Base-by-base conservation (phyloP, 2,888 invertebrate genomes). In the Scaptomyza tumidula region DNA sequence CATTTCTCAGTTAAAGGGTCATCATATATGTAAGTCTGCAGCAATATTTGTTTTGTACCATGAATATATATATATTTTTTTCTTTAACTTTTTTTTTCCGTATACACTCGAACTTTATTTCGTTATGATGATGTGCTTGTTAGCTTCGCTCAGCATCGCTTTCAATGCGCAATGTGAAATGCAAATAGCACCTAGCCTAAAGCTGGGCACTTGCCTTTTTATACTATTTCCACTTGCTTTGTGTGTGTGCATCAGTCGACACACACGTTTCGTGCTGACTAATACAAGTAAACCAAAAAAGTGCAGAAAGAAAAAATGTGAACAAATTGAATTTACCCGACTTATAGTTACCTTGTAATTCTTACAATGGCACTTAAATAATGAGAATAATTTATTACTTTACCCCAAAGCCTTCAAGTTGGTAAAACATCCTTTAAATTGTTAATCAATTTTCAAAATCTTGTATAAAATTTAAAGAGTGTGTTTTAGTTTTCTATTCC, bases 41-140 rank as follows among this genome's bases (percentile, higher is more conserved):
- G 57, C 37, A 58, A 53, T 66, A 63, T 55, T 48, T 53, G 6
- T 14, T 48, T 6, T 19, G 27, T 35, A 35, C 33, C 48, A 27
- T 31, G 27, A 24, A 29, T 10, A n/a, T n/a, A n/a, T 16, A 41
- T 64, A 27, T 43, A 53, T 54, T 14, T 71, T 48, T 76, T 54
- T 45, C 19, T 46, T 79, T 71, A 79, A 75, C 63, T 78, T 80
- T 78, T 80, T 71, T 64, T 44, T 80, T 46, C 49, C 52, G 48
- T 57, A 59, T 49, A 43, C 19, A 14, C 19, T 41, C 52, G 37
- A 43, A 56, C 10, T 41, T 3, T 74, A 71, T 86, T 74, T 73
- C 68, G 80, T 79, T 79, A 80, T 80, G 71, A 71, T 80, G 78
- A 65, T 71, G 81, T 71, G 83, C 83, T 83, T 88, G 83, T 86